Conservation (phyloP, 1,140 invertebrate genomes). For the Galleria mellonella region DNA sequence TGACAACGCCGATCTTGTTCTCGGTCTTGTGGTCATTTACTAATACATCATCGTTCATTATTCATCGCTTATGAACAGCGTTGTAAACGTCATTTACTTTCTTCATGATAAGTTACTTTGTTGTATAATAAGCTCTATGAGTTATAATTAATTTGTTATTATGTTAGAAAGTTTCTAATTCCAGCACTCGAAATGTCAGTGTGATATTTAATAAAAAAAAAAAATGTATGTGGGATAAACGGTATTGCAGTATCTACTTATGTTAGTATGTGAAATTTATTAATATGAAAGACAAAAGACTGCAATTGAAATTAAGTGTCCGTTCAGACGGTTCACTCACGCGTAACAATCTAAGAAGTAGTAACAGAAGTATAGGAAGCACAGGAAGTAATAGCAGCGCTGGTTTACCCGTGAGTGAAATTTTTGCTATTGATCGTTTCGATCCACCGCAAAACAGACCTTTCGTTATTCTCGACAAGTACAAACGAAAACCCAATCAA, state of each 20-base stretch:
- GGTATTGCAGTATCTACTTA: background rate
- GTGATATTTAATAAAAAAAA: background rate
- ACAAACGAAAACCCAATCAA: slow-evolving; percentile 41
- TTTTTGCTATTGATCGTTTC: slow-evolving; percentile 59
- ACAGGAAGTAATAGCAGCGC: slow-evolving; percentile 42
- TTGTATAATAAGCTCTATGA: slow-evolving; percentile 17
- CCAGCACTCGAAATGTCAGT: slow-evolving; percentile 1
- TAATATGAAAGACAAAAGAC: slow-evolving; percentile 63
- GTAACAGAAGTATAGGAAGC: slow-evolving; percentile 55
- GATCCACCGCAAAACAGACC: slow-evolving; percentile 44
- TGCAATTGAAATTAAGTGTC: slow-evolving; percentile 61
- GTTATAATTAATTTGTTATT: slow-evolving; percentile 31
- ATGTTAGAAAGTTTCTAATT: slow-evolving; percentile 18
- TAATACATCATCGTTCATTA: slow-evolving; percentile 44
- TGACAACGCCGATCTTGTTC: slow-evolving; percentile 42
- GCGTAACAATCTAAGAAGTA: slow-evolving; percentile 48
- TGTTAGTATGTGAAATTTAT: background rate
- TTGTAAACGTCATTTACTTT: slow-evolving; percentile 37
- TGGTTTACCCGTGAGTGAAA: slow-evolving; percentile 50
- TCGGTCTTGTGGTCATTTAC: slow-evolving; percentile 48
- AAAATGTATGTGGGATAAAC: background rate
- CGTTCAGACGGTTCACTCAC: slow-evolving; percentile 58
- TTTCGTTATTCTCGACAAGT: slow-evolving; percentile 57
- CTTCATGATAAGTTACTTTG: slow-evolving; percentile 28
- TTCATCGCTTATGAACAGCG: slow-evolving; percentile 31